Base-by-base conservation (phyloP, 2,113 vertebrate species). In the Solea senegalensis region DNA sequence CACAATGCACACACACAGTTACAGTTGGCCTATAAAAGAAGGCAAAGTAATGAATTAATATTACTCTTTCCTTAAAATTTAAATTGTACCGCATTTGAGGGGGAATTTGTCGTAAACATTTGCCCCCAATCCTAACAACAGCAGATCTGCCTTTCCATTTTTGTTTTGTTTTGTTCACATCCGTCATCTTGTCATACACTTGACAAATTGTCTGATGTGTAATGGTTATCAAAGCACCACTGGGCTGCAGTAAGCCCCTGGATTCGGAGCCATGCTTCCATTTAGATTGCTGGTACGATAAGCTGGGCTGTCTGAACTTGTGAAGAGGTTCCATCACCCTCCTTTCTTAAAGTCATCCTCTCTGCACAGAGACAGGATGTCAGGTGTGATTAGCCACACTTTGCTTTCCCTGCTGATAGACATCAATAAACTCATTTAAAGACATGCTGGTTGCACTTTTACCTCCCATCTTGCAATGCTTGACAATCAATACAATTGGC, bases 391-490 rank as follows among this genome's bases (percentile, higher is more conserved):
- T 85, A 82, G 68, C 54, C 64, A 74, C 73, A 72, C 67, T 76
- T 46, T n/a, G 40, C 13, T 60, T 34, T 72, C 40, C 39, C 26
- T 3, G 7, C 43, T 68, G 81, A 81, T 72, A 81, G 77, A 44
- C 81, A 78, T 86, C 88, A 86, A 80, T 87, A 87, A 82, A 74
- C 72, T 67, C 75, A 56, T 83, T 81, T 84, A 48, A 65, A 50
- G 50, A 63, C 66, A 41, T 1, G 39, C 48, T 57, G 74, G 27
- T 44, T 53, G 40, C 65, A 27, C 48, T 74, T 58, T 53, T 58
- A 63, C 54, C 74, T 78, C 55, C 7, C 5, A 40, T 65, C 28
- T 43, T 61, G n/a, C 61, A 12, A 39, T 1, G 9, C 52, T 62
- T 69, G 60, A 58, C 64, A n/a, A n/a, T 65, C 41, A 48, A 67